Percentiles rank a stretch among this genome's conserved stretches.
Conservation (phyloP, 2,888 invertebrate species). For the Microchrysa polita region DNA sequence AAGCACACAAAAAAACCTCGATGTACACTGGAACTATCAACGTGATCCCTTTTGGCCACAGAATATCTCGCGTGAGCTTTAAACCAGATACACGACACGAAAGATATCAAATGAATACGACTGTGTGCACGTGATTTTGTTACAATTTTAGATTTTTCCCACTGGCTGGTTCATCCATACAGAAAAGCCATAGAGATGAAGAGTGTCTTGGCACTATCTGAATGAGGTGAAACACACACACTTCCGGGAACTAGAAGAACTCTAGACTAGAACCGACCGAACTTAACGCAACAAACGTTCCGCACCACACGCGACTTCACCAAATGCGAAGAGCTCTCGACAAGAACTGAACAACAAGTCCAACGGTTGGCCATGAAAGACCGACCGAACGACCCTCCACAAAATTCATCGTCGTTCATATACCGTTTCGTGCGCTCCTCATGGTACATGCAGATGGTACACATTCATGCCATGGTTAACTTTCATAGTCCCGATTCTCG, state of each 20-base stretch:
- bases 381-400: conserved; percentile 19
- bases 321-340: conserved; percentile 48
- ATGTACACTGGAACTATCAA: neutral
- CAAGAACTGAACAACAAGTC: conserved; percentile 47
- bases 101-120: conserved; percentile 5
- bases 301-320: neutral
- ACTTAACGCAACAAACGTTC: conserved; percentile 3
- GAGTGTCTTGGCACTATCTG: too few species aligned
- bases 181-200: neutral
- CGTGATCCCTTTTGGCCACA: neutral
- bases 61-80: neutral
- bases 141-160: conserved; percentile 19
- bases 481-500: neutral
- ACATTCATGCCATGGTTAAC: conserved; percentile 21
- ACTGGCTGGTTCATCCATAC: neutral
- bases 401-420: too few species aligned
- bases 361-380: conserved; percentile 42
- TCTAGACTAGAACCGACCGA: neutral
- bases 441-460: conserved; percentile 18
- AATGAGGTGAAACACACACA: neutral
- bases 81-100: neutral
- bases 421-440: conserved; percentile 7
- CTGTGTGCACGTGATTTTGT: conserved; percentile 8
- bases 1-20: neutral
- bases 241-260: neutral